Conservation (phyloP, 2,113 vertebrate species). For the Ia io region DNA sequence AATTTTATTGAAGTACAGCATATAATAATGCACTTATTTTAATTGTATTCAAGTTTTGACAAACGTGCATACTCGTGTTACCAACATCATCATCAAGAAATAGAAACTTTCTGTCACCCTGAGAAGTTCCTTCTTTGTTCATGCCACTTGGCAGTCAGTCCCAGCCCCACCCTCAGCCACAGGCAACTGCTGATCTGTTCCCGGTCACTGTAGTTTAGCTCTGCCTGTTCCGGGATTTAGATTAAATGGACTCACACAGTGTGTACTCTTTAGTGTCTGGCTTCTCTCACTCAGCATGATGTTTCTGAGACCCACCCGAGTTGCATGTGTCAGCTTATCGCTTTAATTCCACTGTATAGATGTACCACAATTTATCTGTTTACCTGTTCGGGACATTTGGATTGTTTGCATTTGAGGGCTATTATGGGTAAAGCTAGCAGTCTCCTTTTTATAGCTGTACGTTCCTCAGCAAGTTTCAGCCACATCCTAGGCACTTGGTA, state of each 20-base stretch:
- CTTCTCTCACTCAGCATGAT: not conserved
- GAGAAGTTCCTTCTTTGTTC: not conserved
- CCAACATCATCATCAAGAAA: not conserved
- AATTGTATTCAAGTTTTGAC: not conserved
- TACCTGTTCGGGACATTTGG: not conserved
- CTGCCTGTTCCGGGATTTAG: not conserved
- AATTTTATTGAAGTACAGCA: not conserved
- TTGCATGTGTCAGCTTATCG: not conserved
- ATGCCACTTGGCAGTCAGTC: not conserved
- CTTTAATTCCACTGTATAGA: not conserved
- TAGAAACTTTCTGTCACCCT: not conserved
- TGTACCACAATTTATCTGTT: not conserved
- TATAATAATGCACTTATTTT: not conserved
- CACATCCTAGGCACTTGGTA: not conserved
- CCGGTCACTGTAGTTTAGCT: not conserved
- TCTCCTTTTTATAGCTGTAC: not conserved
- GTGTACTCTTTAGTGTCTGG: not conserved
- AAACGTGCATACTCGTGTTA: not conserved
- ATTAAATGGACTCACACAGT: not conserved
- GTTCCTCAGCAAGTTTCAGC: not conserved
- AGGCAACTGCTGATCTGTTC: not conserved
- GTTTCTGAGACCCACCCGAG: not conserved
- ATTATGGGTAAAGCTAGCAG: not conserved
- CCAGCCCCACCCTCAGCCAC: not conserved
- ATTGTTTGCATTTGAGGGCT: not conserved